These are phyloP conservation scores for Falcunculus frontatus DNA, from an alignment of 2,113 vertebrate species.

Conservation along the genomic window DNA sequence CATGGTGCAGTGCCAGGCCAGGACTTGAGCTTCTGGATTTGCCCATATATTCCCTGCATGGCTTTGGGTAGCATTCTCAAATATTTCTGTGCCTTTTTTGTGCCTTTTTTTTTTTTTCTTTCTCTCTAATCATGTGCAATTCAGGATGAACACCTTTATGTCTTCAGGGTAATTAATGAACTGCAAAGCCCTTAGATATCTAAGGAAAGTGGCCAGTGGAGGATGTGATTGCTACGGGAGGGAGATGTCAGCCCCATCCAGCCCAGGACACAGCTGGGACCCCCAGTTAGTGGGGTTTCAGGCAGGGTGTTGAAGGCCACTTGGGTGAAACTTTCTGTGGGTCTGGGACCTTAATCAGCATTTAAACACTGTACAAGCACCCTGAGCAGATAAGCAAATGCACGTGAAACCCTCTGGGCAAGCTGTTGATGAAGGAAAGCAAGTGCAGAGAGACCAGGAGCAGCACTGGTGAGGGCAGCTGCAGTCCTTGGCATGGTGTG, in stretches of 20 bases:
- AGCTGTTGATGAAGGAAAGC: background rate
- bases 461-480: background rate
- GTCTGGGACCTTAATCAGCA: background rate
- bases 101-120: too few species aligned
- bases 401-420: background rate
- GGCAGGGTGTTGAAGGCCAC: background rate
- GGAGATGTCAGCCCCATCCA: background rate
- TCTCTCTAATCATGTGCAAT: background rate
- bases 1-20: background rate
- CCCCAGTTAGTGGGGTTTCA: background rate
- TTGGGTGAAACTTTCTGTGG: background rate
- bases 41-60: background rate
- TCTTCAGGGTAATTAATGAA: background rate
- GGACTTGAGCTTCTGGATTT: background rate
- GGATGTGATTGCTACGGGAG: rapidly evolving
- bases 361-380: background rate
- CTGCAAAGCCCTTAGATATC: background rate
- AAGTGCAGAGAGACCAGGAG: background rate
- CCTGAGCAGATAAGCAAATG: background rate
- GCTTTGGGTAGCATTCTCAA: background rate
- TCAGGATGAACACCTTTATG: background rate
- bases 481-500: background rate
- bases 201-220: background rate
- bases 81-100: background rate
- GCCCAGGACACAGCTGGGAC: background rate